Evolutionary conservation across 2,797 vertebrate genomes (phyloP), one percentile per base, ranked within the genome.

Genomic region (Ciconia nigra): DNA sequence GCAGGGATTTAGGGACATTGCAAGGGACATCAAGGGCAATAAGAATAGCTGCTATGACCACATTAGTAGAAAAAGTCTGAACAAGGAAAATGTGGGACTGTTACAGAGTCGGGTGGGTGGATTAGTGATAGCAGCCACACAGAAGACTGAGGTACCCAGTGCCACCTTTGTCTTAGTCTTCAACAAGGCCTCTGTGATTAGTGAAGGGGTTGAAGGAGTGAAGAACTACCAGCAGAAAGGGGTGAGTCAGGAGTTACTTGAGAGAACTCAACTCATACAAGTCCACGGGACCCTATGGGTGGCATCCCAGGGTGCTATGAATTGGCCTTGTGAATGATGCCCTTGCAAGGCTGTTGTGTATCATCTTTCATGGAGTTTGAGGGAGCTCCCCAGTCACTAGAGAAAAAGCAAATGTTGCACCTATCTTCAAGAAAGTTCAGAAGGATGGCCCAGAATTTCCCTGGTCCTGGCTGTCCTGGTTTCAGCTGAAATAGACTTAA

Each of bases 201-300:
- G 37, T 57, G 28, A 42, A 74, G 44, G 42, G 4, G 21, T 61
- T 58, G 51, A 78, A 65, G 69, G 3, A 55, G 11, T 39, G 41
- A 73, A 81, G 16, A 54, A 15, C 37, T 61, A 19, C 25, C n/a
- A 20, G 28, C 15, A 47, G 63, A 35, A 33, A 77, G 14, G 37
- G 15, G 21, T 77, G 39, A n/a, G 51, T 26, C 31, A 35, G 46
- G 28, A 81, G 24, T 73, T 78, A 52, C 41, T 57, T 14, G 2
- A 25, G 51, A 46, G 51, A 76, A 41, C 10, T 67, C 59, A 33
- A 17, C 31, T 83, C 28, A 3, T 3, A 7, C 12, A 41, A 33
- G 15, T 49, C 65, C 1, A 0, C 66, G 74, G 24, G 25, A 57
- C 22, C 17, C 54, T 82, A 12, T 1, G 1, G 21, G 24, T 13